A percentile compares a stretch with the other conserved stretches of the same genome.
These are phyloP conservation scores for Coleophora deauratella DNA, from an alignment of 2,888 invertebrate species.

Conservation along the genomic window DNA sequence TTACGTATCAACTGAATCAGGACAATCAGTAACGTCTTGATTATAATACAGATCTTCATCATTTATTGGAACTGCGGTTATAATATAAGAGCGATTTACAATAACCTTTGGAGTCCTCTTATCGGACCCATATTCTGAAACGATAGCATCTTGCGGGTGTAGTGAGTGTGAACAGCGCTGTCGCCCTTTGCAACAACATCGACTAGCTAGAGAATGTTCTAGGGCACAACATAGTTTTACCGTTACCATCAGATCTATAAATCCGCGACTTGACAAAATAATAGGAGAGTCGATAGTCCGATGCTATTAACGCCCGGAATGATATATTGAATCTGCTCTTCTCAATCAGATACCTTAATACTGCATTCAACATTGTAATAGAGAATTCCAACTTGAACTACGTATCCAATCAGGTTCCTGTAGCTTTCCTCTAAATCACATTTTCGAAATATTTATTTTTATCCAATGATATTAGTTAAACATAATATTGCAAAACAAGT, in stretches of 20 bases:
- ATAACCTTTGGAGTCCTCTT: background rate
- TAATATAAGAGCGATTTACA: no score
- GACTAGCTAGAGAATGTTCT: slow-evolving; percentile 26
- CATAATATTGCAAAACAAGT: no score
- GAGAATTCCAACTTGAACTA: slow-evolving; percentile 27
- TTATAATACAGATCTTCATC: background rate
- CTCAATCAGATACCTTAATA: slow-evolving; percentile 72
- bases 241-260: slow-evolving; percentile 65
- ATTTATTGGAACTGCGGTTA: no score
- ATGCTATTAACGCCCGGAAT: slow-evolving; percentile 68
- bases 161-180: slow-evolving; percentile 6
- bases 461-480: no score
- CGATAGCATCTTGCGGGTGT: slow-evolving; percentile 9
- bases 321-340: slow-evolving; percentile 66
- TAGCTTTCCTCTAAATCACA: no score
- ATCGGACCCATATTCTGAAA: slow-evolving; percentile 5
- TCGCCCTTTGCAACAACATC: slow-evolving; percentile 36
- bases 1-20: no score
- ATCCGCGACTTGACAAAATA: slow-evolving; percentile 71
- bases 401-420: background rate
- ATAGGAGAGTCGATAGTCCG: slow-evolving; percentile 63
- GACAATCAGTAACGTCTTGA: no score
- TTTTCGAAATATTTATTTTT: no score
- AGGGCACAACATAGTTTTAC: slow-evolving; percentile 37
- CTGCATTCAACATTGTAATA: slow-evolving; percentile 40